Conservation (phyloP, 2,113 vertebrate genomes). For the Ochotona princeps region DNA sequence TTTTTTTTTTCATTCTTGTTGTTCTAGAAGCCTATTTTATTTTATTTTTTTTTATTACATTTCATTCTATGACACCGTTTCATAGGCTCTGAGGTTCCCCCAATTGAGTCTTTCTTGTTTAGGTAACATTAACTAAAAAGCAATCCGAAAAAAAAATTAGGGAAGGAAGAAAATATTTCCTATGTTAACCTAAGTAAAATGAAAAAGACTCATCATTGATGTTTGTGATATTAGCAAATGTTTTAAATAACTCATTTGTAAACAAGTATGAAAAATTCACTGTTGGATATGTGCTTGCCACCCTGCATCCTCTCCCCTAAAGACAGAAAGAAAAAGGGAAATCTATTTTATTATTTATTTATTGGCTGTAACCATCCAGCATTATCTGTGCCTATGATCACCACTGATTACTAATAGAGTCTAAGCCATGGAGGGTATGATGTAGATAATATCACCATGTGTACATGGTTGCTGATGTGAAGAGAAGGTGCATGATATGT, state of each 20-base stretch:
- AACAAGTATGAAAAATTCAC: conserved; percentile 23
- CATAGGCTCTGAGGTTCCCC: no score
- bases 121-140: conserved; percentile 1
- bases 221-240: conserved; percentile 52
- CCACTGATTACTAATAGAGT: neutral
- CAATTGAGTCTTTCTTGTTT: neutral
- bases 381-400: neutral
- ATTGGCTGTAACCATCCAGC: neutral
- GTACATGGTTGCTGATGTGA: neutral
- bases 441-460: rapidly evolving
- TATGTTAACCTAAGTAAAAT: neutral
- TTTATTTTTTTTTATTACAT: no score
- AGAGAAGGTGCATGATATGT: neutral
- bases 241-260: conserved; percentile 31
- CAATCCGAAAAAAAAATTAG: conserved; percentile 12
- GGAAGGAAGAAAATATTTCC: neutral
- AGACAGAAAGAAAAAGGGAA: neutral
- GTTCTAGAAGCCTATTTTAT: no score
- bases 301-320: neutral
- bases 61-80: no score
- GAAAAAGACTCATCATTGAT: neutral
- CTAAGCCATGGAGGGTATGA: no score
- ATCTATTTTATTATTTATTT: neutral
- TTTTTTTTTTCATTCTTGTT: neutral
- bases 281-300: neutral